A percentile compares a stretch with the other conserved stretches of the same genome.
These are phyloP conservation scores for Corythoichthys intestinalis DNA, from an alignment of 2,113 vertebrate species.

Conservation along the genomic window DNA sequence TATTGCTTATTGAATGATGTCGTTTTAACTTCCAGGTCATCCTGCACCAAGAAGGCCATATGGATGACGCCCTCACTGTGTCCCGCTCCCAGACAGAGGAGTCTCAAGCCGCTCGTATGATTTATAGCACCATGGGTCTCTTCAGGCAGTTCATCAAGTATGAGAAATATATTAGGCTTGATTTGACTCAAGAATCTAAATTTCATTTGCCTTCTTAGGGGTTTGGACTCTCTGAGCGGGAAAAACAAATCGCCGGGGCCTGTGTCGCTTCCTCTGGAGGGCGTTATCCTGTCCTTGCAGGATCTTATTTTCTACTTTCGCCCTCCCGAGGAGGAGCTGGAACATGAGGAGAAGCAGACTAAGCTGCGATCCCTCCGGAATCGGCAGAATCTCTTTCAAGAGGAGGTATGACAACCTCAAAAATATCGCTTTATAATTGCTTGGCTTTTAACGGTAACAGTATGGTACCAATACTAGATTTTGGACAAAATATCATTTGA, in stretches of 20 bases:
- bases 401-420: constrained; percentile 73
- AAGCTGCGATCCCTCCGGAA: constrained; percentile 87
- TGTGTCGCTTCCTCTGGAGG: constrained; percentile 78
- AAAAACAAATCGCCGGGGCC: constrained; percentile 76
- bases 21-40: constrained; percentile 75
- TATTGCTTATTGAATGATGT: too few species aligned
- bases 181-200: background rate
- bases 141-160: constrained; percentile 90
- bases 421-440: background rate
- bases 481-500: too few species aligned
- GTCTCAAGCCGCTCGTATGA: constrained; percentile 90
- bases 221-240: constrained; percentile 81
- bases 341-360: constrained; percentile 90
- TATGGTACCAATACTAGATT: too few species aligned
- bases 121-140: constrained; percentile 83
- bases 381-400: constrained; percentile 91
- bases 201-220: constrained; percentile 54
- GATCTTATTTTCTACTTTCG: constrained; percentile 90
- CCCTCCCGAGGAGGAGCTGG: constrained; percentile 85
- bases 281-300: constrained; percentile 85
- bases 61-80: constrained; percentile 85
- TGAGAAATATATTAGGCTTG: too few species aligned
- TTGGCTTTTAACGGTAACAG: background rate
- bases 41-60: constrained; percentile 91
- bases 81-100: constrained; percentile 87